A percentile compares a stretch with the other conserved stretches of the same genome.
phyloP scores from a whole-genome alignment of 2,888 invertebrate species.

The Cerastoderma edule region DNA sequence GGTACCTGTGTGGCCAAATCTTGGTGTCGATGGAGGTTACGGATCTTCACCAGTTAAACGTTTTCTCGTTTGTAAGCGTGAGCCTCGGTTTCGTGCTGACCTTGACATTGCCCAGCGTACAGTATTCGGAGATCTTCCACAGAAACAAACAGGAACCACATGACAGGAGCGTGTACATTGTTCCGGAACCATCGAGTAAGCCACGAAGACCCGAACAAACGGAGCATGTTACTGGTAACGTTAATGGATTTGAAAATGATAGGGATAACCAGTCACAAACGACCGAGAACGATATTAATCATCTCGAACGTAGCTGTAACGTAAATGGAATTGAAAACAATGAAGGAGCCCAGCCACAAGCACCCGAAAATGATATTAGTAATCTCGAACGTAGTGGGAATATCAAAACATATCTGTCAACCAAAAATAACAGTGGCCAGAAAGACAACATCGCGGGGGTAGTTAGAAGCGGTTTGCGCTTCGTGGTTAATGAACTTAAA shows the following conservation, averaged over 20 bases:
- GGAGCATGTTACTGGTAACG: neutral
- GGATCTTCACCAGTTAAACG: conserved; percentile 91
- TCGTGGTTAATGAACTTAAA: conserved; percentile 84
- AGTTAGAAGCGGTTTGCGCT: conserved; percentile 16
- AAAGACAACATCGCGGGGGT: no score
- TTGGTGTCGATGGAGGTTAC: conserved; percentile 89
- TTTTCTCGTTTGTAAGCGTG: conserved; percentile 90
- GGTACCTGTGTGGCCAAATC: conserved; percentile 90
- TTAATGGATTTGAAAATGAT: neutral
- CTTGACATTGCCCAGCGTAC: conserved; percentile 87
- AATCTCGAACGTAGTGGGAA: neutral
- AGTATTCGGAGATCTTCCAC: conserved; percentile 49
- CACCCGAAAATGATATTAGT: neutral
- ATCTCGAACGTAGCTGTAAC: neutral
- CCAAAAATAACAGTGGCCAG: neutral
- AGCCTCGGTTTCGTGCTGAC: conserved; percentile 89
- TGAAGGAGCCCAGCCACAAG: neutral
- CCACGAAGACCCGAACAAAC: neutral
- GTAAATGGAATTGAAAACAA: neutral
- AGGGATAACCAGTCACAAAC: neutral
- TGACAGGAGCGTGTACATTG: neutral
- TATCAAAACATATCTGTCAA: neutral
- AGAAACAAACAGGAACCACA: neutral
- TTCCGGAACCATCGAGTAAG: neutral
- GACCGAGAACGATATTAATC: neutral